Evolutionary conservation across 2,797 vertebrate species (phyloP), one percentile per base, ranked within the genome.

Genomic region (Rhincodon typus): DNA sequence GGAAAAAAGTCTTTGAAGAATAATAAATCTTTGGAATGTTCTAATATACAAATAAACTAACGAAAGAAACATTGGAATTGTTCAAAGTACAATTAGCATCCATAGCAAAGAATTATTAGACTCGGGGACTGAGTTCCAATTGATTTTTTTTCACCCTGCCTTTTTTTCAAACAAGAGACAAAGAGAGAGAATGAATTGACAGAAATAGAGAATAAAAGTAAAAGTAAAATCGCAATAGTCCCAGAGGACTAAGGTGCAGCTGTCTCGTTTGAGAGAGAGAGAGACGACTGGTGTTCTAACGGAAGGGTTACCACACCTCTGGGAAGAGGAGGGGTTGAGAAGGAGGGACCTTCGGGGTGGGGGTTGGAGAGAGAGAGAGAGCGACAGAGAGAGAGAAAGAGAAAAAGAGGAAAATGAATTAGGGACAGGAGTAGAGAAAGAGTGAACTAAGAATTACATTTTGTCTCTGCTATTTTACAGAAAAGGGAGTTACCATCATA

Each of bases 401-500:
- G 0, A 96, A n/a, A 74, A 25, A 95, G 0, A 0, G 69, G 96
- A 96, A 96, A 96, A 90, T 95, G 94, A 95, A 95, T 94, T 96
- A 96, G 96, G 96, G 77, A 96, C 96, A 82, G 72, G 96, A 96
- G 96, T 96, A 21, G 96, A 62, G 96, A 94, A 94, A 72, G 95
- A 96, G 96, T 87, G n/a, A 66, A 93, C n/a, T 1, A 42, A 69
- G 34, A 93, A 93, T 93, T 69, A 93, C 96, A 96, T 96, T 96
- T 96, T 96, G 94, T 96, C 96, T 95, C 95, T 96, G 95, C 82
- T 95, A 4, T 95, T 96, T 96, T 42, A 69, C 96, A 98, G 97
- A 98, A 96, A 98, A 98, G 96, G 96, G 97, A 95, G 96, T 97
- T 96, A 98, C 96, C 95, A 96, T 96, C 82, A 96, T 98, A 82